These are phyloP conservation scores for Xerus inauris DNA, from an alignment of 2,113 vertebrate genomes.

Conservation along the genomic window DNA sequence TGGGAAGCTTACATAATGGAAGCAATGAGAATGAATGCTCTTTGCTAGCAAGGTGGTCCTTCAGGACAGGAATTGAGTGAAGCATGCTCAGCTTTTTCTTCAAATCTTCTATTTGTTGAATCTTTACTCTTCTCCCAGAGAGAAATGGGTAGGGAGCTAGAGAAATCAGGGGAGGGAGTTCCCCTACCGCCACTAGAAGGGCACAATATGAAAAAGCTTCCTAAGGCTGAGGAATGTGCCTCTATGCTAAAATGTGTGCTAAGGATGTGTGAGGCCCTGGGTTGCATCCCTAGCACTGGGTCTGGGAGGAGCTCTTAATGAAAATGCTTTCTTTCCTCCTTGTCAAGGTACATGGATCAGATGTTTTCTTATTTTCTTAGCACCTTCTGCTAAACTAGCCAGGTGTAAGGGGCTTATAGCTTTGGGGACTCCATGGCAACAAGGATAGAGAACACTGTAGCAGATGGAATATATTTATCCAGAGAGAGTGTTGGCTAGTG, in stretches of 20 bases:
- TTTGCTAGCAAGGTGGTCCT: not conserved
- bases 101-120: not conserved
- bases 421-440: slow-evolving; percentile 53
- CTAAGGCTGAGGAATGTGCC: not conserved
- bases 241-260: not conserved
- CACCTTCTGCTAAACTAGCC: slow-evolving; percentile 9
- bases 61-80: not conserved
- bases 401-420: not conserved
- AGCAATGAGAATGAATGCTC: not conserved
- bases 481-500: slow-evolving; percentile 43
- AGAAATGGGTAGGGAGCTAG: not conserved
- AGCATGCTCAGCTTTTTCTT: not conserved
- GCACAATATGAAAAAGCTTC: not conserved
- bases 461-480: slow-evolving; percentile 65
- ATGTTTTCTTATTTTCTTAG: slow-evolving; percentile 46
- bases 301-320: not conserved
- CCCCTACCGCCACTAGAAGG: not conserved
- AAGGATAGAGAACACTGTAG: not conserved
- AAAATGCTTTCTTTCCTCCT: not conserved
- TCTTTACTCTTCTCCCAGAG: not conserved
- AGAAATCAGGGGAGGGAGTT: not conserved
- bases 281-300: not conserved
- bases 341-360: not conserved
- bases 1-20: not conserved
- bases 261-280: not conserved